A percentile compares a stretch with the other conserved stretches of the same genome.
Conservation (phyloP, 2,113 vertebrate genomes). For the Sturnus vulgaris region DNA sequence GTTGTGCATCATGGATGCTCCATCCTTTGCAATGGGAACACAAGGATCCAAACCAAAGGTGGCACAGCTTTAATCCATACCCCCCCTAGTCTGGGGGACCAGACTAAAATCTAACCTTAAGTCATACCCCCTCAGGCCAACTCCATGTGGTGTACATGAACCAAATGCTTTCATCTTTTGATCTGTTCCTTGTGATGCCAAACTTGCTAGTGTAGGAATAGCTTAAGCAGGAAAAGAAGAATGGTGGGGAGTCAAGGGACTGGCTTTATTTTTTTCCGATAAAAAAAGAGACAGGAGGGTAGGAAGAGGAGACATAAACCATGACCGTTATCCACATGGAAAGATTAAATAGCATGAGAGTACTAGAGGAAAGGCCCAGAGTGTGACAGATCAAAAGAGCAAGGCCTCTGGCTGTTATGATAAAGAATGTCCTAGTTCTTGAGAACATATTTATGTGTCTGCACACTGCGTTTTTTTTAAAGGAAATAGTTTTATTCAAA, state of each 20-base stretch:
- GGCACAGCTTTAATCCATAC: background rate
- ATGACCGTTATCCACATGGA: background rate
- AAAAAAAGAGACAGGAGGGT: background rate
- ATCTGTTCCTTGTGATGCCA: background rate
- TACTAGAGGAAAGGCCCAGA: slow-evolving; percentile 9
- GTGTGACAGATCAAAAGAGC: slow-evolving; percentile 58
- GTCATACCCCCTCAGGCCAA: background rate
- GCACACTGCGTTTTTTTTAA: background rate
- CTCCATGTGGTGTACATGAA: background rate
- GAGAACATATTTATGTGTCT: slow-evolving; percentile 39
- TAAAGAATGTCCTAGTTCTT: slow-evolving; percentile 51
- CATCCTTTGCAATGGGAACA: background rate
- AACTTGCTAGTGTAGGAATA: background rate
- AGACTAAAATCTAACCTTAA: background rate
- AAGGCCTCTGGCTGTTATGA: slow-evolving; percentile 44
- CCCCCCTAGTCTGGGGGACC: background rate
- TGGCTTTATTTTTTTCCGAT: background rate
- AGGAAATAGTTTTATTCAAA: slow-evolving; percentile 56
- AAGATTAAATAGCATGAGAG: background rate
- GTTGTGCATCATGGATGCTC: background rate
- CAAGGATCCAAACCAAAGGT: background rate
- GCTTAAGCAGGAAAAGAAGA: background rate
- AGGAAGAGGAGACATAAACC: slow-evolving; percentile 25
- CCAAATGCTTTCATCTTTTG: background rate
- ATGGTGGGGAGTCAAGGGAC: background rate